Base-by-base conservation (phyloP, 2,797 vertebrate genomes). In the Ceyx erithaca region DNA sequence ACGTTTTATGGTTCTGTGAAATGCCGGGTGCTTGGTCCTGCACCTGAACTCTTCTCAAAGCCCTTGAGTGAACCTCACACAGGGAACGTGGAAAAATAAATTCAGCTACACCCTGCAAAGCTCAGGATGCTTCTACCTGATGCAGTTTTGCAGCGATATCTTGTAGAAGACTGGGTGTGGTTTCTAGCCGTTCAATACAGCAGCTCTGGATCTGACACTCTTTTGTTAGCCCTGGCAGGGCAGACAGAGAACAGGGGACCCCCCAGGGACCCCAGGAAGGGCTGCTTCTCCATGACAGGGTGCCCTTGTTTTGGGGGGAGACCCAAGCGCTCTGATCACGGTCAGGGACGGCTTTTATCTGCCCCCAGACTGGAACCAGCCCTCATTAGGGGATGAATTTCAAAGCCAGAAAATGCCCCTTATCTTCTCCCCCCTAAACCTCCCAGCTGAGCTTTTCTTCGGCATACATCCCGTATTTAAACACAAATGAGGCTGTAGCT, bases 371-470 rank as follows among this genome's bases (percentile, higher is more conserved):
- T 25, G 76, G 28, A 59, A 41, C 26, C 52, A 7, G 35, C 48
- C 45, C 95, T 95, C 94, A 75, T 93, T 86, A 95, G 77, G 77
- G 78, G 73, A 33, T 35, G 72, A 30, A 76, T 90, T 94, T 94
- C 94, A 90, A 95, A 96, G 79, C 67, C 69, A 43, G 48, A 51
- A 76, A 68, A 59, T 37, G 26, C 67, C 77, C 91, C 87, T 73
- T 43, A 58, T 70, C 87, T 69, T 54, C 66, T 54, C 62, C 51
- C 59, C 59, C 78, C 67, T 69, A 41, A 22, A 67, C 57, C 72
- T 69, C 77, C 70, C 90, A 94, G 93, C 92, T 94, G 92, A 93
- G 92, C 93, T 93, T 72, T 68, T 64, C 80, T 83, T 68, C 58
- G 0, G 4, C 48, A 14, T 37, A 19, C 41, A 49, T 85, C 72